Evolutionary conservation across 2,888 invertebrate species (phyloP).

Genomic region (Agrotis clavis): DNA sequence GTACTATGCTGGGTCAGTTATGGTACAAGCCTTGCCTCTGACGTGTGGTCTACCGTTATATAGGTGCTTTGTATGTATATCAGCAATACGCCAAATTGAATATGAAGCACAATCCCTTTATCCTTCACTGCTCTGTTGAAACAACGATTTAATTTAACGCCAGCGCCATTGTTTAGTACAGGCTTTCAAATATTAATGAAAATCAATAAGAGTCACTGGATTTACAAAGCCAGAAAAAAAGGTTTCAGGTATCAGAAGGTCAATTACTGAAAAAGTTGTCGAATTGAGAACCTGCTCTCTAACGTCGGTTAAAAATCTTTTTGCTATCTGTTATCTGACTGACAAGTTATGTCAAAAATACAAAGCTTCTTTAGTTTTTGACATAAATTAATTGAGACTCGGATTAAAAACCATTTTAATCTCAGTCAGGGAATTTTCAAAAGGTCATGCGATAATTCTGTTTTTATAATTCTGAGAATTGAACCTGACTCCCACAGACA

Average conservation of each 20-base stretch:
- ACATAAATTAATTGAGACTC: not conserved
- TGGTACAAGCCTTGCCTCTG: not conserved
- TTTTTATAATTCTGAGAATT: not conserved
- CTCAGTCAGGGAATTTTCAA: not conserved
- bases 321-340: not conserved
- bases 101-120: not conserved
- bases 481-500: not conserved
- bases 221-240: not conserved
- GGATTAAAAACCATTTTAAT: not conserved
- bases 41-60: not conserved
- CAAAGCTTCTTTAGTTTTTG: not conserved
- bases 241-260: not conserved
- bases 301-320: too few species aligned
- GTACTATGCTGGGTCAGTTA: not conserved
- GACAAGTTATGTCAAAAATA: not conserved
- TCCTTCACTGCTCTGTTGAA: not conserved
- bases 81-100: not conserved
- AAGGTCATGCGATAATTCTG: not conserved
- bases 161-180: not conserved
- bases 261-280: not conserved
- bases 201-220: not conserved
- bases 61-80: not conserved
- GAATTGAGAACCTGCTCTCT: too few species aligned
- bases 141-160: slow-evolving; percentile 4
- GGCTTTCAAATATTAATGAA: not conserved